These are phyloP conservation scores for Lutjanus erythropterus DNA, from an alignment of 2,113 vertebrate species.

Conservation along the genomic window DNA sequence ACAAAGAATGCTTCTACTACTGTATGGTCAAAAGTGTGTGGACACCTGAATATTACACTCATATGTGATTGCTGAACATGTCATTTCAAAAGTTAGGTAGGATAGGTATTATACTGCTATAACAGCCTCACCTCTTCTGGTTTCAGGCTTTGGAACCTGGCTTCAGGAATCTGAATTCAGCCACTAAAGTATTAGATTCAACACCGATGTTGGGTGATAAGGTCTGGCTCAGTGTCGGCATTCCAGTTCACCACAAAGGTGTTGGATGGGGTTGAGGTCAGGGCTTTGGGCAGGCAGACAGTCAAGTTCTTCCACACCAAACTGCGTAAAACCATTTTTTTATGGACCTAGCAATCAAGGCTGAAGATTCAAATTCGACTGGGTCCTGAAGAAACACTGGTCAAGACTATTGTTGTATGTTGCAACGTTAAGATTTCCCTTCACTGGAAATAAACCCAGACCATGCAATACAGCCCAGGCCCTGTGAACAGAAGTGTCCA, in stretches of 20 bases:
- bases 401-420: background rate
- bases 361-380: no score
- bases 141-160: background rate
- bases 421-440: background rate
- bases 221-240: background rate
- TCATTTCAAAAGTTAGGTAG: background rate
- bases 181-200: background rate
- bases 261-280: background rate
- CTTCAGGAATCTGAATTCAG: background rate
- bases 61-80: background rate
- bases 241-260: background rate
- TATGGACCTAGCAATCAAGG: no score
- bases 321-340: no score
- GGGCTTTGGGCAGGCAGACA: background rate
- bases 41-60: background rate
- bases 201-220: background rate
- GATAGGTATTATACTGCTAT: no score
- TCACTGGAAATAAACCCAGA: background rate
- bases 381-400: no score
- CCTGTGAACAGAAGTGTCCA: background rate
- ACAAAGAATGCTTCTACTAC: background rate
- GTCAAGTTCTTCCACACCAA: no score
- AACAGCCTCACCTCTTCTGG: background rate
- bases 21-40: background rate
- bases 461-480: no score